phyloP scores from a whole-genome alignment of 2,797 vertebrate genomes.

The Cynodonichthys magdalenae region DNA sequence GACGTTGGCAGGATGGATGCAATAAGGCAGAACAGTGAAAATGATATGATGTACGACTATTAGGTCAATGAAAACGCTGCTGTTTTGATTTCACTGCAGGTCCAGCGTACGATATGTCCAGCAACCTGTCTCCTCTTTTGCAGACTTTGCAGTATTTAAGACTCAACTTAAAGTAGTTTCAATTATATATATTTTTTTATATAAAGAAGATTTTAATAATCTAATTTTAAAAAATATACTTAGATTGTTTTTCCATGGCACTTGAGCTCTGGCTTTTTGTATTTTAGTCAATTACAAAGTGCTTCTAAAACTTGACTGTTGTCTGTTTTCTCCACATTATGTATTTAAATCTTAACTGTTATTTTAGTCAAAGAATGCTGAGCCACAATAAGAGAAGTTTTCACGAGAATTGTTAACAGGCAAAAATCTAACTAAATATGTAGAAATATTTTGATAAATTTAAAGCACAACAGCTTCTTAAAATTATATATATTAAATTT shows the following conservation, averaged over 20 bases:
- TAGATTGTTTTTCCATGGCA: too few relatives aligned
- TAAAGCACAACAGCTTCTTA: too few relatives aligned
- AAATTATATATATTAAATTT: neutral
- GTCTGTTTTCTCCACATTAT: neutral
- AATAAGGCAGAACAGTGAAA: conserved; percentile 8
- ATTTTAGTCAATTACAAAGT: neutral
- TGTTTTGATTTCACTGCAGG: neutral
- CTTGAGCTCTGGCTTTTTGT: too few relatives aligned
- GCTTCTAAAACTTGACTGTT: neutral
- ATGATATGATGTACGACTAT: conserved; percentile 10
- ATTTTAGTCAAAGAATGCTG: too few relatives aligned
- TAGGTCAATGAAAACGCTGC: neutral
- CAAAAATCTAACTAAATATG: too few relatives aligned
- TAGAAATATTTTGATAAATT: too few relatives aligned
- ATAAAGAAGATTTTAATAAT: neutral
- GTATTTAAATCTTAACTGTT: too few relatives aligned
- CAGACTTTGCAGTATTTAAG: neutral
- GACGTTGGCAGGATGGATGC: conserved; percentile 16
- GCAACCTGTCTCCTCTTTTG: neutral
- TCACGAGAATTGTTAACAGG: too few relatives aligned
- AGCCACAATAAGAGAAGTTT: too few relatives aligned
- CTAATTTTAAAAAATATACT: too few relatives aligned
- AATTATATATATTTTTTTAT: neutral
- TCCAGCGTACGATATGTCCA: neutral
- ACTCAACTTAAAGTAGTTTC: neutral